Base-by-base conservation (phyloP, 2,113 vertebrate genomes). In the Oncorhynchus keta region DNA sequence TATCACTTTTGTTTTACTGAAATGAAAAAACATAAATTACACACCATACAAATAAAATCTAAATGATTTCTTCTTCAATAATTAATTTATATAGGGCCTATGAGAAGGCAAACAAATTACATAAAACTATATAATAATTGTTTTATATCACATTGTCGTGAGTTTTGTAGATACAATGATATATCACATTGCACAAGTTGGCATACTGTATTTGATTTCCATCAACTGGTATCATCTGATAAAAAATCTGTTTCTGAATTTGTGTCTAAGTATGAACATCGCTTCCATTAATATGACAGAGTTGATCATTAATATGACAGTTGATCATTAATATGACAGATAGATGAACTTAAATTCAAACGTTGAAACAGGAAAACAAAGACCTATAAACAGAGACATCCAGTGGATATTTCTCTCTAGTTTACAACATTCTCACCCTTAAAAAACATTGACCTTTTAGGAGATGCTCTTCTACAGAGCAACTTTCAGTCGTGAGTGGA, bases 81-180 rank as follows among this genome's bases (percentile, higher is more conserved):
- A 81, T 89, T 89, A 85, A 5, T 62, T 35, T 35, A 16, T 39
- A 73, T 88, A 90, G 87, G 84, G 84, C 90, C 88, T 78, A 48
- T 89, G 88, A 88, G 82, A 86, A 90, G 90, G 88, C 90, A 88
- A 90, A 90, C 83, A 87, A 89, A 91, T 87, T 85, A 88, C 88
- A 91, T 75, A 87, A 84, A 89, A 90, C 83, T 62, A 90, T 86
- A 91, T 84, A 86, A 75, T 84, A 86, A 74, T 89, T 64, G 64
- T 61, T 69, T 74, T 48, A 67, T 70, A 71, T 55, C 48, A 70
- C 26, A 87, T 81, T 70, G 84, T 85, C 82, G 89, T 91, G 88
- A 89, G 75, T 81, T 84, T 85, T 89, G 87, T 84, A 86, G 86
- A 88, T 88, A 90, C 83, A 84, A 87, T 89, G 85, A 87, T 87